Evolutionary conservation across 2,113 vertebrate species (phyloP), one percentile per base, ranked within the genome.

Genomic region (Plestiodon gilberti): DNA sequence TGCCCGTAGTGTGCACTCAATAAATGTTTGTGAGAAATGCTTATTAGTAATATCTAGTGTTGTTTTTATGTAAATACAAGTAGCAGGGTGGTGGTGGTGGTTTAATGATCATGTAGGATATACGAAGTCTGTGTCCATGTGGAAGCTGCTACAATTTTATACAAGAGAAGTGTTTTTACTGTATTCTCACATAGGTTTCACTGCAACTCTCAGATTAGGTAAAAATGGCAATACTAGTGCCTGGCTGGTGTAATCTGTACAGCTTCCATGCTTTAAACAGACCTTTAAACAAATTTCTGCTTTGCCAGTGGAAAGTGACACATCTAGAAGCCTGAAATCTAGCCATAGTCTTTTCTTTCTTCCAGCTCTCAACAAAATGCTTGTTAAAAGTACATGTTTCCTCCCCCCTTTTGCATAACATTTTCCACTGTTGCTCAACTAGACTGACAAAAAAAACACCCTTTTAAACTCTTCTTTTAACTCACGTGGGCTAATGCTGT

Each of bases 231-330:
- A 77, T 48, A 43, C 33, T 55, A 77, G 13, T 17, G 74, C 17
- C 38, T 40, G 62, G 33, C n/a, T 14, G 55, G 30, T 14, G 20
- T 57, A 74, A n/a, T 80, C 28, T 43, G 55, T 57, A 48, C 55
- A 86, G n/a, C 82, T 83, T 86, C 67, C 81, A 61, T 70, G 71
- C 1, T 78, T 89, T n/a, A 84, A 87, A 28, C 73, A 0, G 77
- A 18, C 38, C n/a, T 61, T 90, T 84, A 82, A 85, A 83, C 10
- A 55, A 18, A 11, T 80, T 35, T 28, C 59, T 84, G 70, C 77
- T 69, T 64, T 65, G 48, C 25, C 30, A 38, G 9, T 55, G 40
- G n/a, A 90, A 62, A 64, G 23, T 30, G 67, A 74, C 33, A 17
- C 35, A 65, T 35, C 43, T 52, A 57, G 35, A 65, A 52, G 6